These are phyloP conservation scores for Actinemys pallida DNA, from an alignment of 2,113 vertebrate genomes.

Conservation along the genomic window DNA sequence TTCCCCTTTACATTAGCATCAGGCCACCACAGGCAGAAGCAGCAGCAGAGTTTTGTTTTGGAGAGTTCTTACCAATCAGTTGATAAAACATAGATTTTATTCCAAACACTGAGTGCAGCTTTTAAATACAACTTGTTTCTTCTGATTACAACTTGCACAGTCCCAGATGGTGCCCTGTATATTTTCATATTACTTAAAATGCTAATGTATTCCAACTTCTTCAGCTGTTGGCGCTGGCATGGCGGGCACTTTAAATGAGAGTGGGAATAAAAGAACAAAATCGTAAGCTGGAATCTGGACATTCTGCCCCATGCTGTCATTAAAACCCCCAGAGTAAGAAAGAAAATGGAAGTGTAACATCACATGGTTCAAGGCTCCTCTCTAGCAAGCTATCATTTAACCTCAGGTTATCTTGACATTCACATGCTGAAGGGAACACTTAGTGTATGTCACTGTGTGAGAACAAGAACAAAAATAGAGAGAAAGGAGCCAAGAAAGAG, in stretches of 20 bases:
- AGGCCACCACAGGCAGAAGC: rapidly evolving
- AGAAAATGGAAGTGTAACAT: constrained; percentile 27
- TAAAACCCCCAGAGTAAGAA: neutral
- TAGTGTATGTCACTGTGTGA: constrained; percentile 10
- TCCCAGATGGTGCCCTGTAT: constrained; percentile 76
- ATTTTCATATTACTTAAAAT: constrained; percentile 68
- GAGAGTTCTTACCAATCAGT: constrained; percentile 45
- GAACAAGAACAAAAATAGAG: constrained; percentile 53
- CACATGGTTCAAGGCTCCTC: constrained; percentile 48
- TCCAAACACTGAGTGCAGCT: constrained; percentile 61
- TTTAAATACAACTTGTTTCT: constrained; percentile 69
- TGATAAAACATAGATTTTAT: constrained; percentile 66
- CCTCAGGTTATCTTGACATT: constrained; percentile 62
- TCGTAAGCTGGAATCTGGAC: constrained; percentile 19
- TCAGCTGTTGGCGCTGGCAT: constrained; percentile 37
- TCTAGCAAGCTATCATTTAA: constrained; percentile 63
- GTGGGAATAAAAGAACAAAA: constrained; percentile 48
- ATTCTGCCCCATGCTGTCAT: constrained; percentile 23
- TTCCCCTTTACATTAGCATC: neutral
- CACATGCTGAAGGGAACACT: constrained; percentile 49
- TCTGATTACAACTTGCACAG: constrained; percentile 62
- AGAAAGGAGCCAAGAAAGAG: constrained; percentile 52
- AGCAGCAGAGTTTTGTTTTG: constrained; percentile 10
- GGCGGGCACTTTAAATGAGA: constrained; percentile 30
- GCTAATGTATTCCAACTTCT: constrained; percentile 82